These are phyloP conservation scores for Tamias sibiricus DNA, from an alignment of 2,113 vertebrate genomes.

Conservation along the genomic window DNA sequence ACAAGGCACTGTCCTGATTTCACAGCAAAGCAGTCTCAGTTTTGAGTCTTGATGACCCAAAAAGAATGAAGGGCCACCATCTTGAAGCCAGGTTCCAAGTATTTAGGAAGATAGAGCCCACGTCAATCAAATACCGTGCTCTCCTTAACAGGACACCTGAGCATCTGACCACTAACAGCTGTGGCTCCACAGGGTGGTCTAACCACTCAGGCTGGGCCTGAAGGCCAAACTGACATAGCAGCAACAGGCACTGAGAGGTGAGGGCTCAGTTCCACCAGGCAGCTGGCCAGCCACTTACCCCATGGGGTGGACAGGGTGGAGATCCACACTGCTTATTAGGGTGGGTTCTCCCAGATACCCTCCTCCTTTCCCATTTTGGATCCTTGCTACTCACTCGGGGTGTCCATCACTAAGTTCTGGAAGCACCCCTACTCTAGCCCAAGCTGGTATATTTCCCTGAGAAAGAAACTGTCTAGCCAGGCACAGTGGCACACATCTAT, in stretches of 20 bases:
- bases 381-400: not conserved
- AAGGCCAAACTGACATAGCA: not conserved
- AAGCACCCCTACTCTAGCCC: not conserved
- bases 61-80: not conserved
- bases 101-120: not conserved
- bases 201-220: not conserved
- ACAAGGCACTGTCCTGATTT: not conserved
- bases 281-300: not conserved
- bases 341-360: not conserved
- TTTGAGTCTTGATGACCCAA: not conserved
- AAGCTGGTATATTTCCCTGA: not conserved
- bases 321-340: not conserved
- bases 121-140: not conserved
- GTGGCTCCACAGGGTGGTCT: not conserved
- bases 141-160: not conserved
- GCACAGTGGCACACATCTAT: too few relatives aligned
- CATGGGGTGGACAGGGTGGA: not conserved
- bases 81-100: not conserved
- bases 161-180: not conserved
- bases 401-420: not conserved
- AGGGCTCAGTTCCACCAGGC: not conserved
- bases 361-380: not conserved
- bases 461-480: not conserved
- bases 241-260: accelerated
- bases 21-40: not conserved